phyloP scores from a whole-genome alignment of 2,888 invertebrate genomes.

The Athetis lepigone region DNA sequence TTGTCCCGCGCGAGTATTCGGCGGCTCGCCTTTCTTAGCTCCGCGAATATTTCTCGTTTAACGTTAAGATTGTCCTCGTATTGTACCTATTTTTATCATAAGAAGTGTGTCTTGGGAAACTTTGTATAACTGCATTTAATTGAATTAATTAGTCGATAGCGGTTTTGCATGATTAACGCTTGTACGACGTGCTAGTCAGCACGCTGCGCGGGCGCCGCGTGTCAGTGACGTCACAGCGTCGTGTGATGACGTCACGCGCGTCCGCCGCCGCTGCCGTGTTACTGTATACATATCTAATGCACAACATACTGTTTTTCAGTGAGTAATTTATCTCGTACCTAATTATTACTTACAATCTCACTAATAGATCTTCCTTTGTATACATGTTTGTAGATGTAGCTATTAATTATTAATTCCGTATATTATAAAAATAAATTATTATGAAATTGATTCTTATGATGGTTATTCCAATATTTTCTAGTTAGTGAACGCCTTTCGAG shows the following conservation, averaged over 20 bases:
- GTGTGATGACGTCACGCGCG: conserved; percentile 31
- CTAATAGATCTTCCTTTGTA: conserved; percentile 73
- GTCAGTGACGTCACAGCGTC: background rate
- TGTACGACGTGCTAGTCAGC: conserved; percentile 76
- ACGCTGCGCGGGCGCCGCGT: conserved; percentile 40
- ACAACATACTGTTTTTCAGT: conserved; percentile 64
- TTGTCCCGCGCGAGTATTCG: conserved; percentile 40
- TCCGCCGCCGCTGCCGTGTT: conserved; percentile 21
- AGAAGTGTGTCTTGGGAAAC: conserved; percentile 62
- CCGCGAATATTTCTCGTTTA: conserved; percentile 51
- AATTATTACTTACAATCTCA: conserved; percentile 68
- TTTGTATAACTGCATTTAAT: conserved; percentile 75
- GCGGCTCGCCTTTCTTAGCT: conserved; percentile 43
- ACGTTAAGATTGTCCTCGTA: conserved; percentile 59
- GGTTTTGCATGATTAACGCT: conserved; percentile 71
- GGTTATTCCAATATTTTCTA: conserved; percentile 82
- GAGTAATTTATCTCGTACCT: conserved; percentile 67
- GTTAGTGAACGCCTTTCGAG: conserved; percentile 79
- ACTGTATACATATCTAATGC: conserved; percentile 65
- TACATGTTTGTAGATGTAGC: conserved; percentile 72
- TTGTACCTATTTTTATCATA: conserved; percentile 55
- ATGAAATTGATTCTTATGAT: conserved; percentile 80
- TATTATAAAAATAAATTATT: conserved; percentile 64
- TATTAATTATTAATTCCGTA: conserved; percentile 64
- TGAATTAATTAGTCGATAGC: conserved; percentile 69